phyloP scores from a whole-genome alignment of 2,888 invertebrate genomes.

The Bembecia ichneumoniformis region DNA sequence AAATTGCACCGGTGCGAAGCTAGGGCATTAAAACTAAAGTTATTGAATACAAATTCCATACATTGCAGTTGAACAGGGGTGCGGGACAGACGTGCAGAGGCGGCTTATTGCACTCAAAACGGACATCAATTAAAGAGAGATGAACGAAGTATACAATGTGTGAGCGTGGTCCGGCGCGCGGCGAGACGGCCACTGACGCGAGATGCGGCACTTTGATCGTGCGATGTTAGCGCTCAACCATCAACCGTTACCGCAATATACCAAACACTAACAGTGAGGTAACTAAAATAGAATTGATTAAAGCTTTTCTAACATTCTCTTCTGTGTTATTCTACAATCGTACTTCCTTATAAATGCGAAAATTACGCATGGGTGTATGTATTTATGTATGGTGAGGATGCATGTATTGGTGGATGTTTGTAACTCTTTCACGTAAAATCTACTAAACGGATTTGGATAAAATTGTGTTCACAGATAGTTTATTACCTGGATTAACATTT shows the following conservation, averaged over 20 bases:
- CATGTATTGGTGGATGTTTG: too few relatives aligned
- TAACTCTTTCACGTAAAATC: too few relatives aligned
- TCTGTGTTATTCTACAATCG: too few relatives aligned
- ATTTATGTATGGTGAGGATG: too few relatives aligned
- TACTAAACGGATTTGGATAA: too few relatives aligned
- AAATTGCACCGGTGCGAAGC: not conserved
- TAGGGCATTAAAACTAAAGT: constrained; percentile 20
- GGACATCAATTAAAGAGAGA: constrained; percentile 61
- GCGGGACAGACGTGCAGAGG: constrained; percentile 36
- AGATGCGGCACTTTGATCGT: constrained; percentile 41
- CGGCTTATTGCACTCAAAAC: constrained; percentile 61
- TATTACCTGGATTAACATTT: too few relatives aligned
- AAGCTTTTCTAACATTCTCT: too few relatives aligned
- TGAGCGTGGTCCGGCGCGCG: not conserved
- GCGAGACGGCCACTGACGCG: constrained; percentile 8
- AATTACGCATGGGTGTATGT: too few relatives aligned
- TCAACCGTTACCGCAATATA: not conserved
- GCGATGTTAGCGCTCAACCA: constrained; percentile 29
- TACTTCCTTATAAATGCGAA: too few relatives aligned
- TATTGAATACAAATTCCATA: constrained; percentile 65
- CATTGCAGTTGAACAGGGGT: constrained; percentile 46
- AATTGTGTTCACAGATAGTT: too few relatives aligned
- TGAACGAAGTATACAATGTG: constrained; percentile 25
- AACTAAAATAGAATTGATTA: too few relatives aligned
- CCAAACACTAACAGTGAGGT: too few relatives aligned